These are phyloP conservation scores for Cetoscarus ocellatus DNA, from an alignment of 2,797 vertebrate genomes.

Conservation along the genomic window DNA sequence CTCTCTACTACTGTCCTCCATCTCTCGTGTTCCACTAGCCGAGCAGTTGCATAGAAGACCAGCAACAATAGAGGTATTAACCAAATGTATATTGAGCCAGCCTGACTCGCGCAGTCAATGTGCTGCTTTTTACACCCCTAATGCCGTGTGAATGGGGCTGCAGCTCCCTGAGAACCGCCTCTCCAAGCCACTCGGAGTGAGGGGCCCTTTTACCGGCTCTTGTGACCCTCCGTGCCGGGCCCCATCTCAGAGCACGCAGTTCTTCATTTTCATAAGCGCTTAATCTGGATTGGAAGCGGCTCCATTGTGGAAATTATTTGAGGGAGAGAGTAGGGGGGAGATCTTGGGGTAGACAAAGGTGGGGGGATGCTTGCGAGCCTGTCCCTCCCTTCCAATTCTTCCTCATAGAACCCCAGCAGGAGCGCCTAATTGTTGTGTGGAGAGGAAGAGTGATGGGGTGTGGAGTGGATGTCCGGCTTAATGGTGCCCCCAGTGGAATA, in stretches of 20 bases:
- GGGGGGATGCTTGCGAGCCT: conserved; percentile 28
- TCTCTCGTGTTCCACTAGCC: conserved; percentile 41
- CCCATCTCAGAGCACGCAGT: conserved; percentile 43
- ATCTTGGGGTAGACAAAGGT: conserved; percentile 50
- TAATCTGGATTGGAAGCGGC: conserved; percentile 72
- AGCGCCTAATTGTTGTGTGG: conserved; percentile 59
- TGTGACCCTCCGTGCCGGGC: conserved; percentile 42
- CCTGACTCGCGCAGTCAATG: conserved; percentile 67
- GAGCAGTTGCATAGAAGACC: conserved; percentile 50
- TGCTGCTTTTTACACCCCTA: conserved; percentile 69
- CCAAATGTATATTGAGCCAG: conserved; percentile 68
- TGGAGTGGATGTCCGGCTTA: conserved; percentile 31
- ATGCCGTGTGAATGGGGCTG: conserved; percentile 70
- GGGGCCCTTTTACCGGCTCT: conserved; percentile 61
- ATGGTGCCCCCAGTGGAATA: conserved; percentile 49
- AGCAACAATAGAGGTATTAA: conserved; percentile 77
- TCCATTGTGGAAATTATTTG: conserved; percentile 66
- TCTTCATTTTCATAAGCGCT: conserved; percentile 67
- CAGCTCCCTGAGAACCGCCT: conserved; percentile 63
- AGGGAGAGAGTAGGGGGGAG: conserved; percentile 27
- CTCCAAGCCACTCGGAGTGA: conserved; percentile 48
- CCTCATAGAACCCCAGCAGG: conserved; percentile 36
- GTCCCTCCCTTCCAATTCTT: conserved; percentile 35
- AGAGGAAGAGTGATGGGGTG: conserved; percentile 43
- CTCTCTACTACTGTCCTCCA: conserved; percentile 58